Percentiles rank a stretch among this genome's conserved stretches.
These are phyloP conservation scores for Temnothorax curvispinosus DNA, from an alignment of 1,140 invertebrate genomes.

Conservation along the genomic window DNA sequence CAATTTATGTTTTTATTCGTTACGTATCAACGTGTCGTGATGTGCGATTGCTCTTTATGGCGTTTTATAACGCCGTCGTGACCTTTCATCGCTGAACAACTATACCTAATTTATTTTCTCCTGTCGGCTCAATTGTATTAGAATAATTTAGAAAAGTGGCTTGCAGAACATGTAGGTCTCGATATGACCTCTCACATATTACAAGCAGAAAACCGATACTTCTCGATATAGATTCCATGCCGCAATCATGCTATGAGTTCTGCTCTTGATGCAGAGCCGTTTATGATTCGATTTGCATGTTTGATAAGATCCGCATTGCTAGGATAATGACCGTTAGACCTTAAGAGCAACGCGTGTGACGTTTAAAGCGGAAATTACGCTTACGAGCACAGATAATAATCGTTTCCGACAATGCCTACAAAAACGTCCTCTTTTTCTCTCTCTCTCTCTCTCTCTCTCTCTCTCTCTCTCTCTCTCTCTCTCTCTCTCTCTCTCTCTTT, in stretches of 20 bases:
- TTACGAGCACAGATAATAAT: conserved; percentile 45
- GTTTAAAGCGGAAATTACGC: conserved; percentile 58
- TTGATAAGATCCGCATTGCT: conserved; percentile 64
- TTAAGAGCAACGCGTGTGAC: conserved; percentile 59
- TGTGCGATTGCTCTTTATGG: neutral
- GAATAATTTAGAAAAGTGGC: neutral
- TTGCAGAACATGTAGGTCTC: neutral
- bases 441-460: neutral
- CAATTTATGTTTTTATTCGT: conserved; percentile 52
- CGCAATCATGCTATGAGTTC: conserved; percentile 46
- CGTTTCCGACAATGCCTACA: conserved; percentile 43
- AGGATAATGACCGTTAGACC: conserved; percentile 68
- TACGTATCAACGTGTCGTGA: conserved; percentile 22
- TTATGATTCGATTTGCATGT: conserved; percentile 70
- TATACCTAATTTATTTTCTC: neutral
- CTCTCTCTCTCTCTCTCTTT: neutral
- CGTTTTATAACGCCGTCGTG: neutral
- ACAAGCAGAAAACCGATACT: conserved; percentile 18
- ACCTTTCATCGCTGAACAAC: neutral
- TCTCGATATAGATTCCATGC: conserved; percentile 26
- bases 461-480: too few relatives aligned
- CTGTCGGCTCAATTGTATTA: neutral
- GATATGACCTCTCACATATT: conserved; percentile 5
- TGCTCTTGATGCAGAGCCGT: conserved; percentile 53
- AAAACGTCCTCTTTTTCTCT: neutral